Evolutionary conservation across 2,113 vertebrate genomes (phyloP).

Genomic region (Misgurnus mizolepis): DNA sequence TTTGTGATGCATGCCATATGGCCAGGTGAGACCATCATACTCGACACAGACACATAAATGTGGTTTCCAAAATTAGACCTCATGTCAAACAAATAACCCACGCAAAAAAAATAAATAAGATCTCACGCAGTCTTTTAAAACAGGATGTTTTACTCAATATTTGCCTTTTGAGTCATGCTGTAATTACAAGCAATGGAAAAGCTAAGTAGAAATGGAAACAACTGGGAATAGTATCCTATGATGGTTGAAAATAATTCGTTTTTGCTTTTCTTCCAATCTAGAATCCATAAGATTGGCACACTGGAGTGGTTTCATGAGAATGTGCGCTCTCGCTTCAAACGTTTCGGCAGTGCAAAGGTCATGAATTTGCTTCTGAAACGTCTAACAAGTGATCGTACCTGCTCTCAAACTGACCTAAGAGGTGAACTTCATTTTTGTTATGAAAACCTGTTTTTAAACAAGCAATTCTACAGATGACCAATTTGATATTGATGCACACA

Average conservation of each 20-base stretch:
- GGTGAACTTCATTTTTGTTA: slow-evolving; percentile 52
- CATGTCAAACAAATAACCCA: not conserved
- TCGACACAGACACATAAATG: slow-evolving; percentile 12
- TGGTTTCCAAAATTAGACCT: not conserved
- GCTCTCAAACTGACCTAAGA: slow-evolving; percentile 58
- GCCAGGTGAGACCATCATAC: slow-evolving; percentile 73
- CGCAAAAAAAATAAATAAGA: not conserved
- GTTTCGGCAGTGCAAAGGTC: slow-evolving; percentile 91
- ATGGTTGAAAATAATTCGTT: not conserved
- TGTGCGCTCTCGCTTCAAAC: slow-evolving; percentile 84
- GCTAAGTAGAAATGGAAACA: no score
- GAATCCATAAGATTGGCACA: slow-evolving; percentile 85
- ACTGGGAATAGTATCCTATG: no score
- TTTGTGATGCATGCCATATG: slow-evolving; percentile 85
- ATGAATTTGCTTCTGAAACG: slow-evolving; percentile 84
- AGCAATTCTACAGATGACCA: no score
- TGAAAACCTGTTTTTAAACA: no score
- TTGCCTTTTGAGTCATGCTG: no score
- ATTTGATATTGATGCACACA: no score
- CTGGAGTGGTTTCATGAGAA: slow-evolving; percentile 91
- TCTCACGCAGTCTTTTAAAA: not conserved
- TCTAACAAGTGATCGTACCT: slow-evolving; percentile 62
- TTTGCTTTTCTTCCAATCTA: slow-evolving; percentile 55
- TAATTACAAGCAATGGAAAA: no score
- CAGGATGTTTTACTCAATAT: no score